Base-by-base conservation (phyloP, 2,888 invertebrate genomes). In the Cosmorhoe ocellata region DNA sequence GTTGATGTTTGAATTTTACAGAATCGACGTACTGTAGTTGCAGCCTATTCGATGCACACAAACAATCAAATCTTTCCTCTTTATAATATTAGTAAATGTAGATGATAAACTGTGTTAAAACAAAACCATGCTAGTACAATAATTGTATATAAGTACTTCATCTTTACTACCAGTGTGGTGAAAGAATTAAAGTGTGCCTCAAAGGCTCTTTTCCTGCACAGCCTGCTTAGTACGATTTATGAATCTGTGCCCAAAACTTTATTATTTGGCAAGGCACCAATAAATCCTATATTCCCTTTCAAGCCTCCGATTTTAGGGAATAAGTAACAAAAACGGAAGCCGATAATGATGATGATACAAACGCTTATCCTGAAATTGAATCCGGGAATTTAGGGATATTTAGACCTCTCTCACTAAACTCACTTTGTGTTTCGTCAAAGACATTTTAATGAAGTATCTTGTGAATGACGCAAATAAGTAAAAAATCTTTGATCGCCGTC, bases 311-410 rank as follows among this genome's bases (percentile, higher is more conserved):
- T 40, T 48, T 41, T 36, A 36, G 43, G 27, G 44, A 44, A 47
- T 52, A 47, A 41, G 34, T 38, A 46, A 47, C 38, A 39, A 42
- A 43, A 44, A 41, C 31, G 40, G 27, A 24, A 40, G 27, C 13
- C 48, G 44, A 37, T 53, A 53, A 53, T 53, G 53, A 53, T 53
- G 48, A 53, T 53, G 52, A 40, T 48, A 48, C 40, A 49, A 40
- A 48, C 48, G 48, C 28, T 53, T 53, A 53, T 37, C 53, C 40
- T 11, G 13, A 53, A 51, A 48, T 44, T 48, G 44, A 48, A 53
- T 53, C 44, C 53, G 12, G 38, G 37, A 39, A 26, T n/a, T n/a
- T n/a, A n/a, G n/a, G n/a, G n/a, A n/a, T n/a, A n/a, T 33, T 32
- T 11, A 34, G 28, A 39, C 37, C 31, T 28, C 31, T 28, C 24